Evolutionary conservation across 1,140 invertebrate species (phyloP), one percentile per base, ranked within the genome.

Genomic region (Panagrolaimus sp.): DNA sequence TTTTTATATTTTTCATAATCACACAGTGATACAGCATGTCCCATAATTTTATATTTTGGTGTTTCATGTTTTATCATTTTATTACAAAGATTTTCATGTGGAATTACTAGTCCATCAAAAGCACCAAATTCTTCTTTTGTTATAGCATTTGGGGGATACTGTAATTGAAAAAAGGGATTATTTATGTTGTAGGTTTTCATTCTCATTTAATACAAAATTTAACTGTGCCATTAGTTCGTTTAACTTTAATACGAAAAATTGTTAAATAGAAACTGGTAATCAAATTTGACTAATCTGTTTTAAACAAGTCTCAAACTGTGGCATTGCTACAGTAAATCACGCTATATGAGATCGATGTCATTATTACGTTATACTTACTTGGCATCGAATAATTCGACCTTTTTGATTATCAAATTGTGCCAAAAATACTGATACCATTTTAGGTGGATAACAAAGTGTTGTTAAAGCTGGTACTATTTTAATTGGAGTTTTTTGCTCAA

Each of bases 1-100:
- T 57, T 25, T 27, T 57, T 57, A 57, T 57, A 57, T 27, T 57
- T 57, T 20, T 25, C 51, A 2, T 20, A 25, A 14, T 65, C 69
- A 13, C 83, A 73, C 42, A 82, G 20, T 20, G 20, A 57, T 27
- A 57, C 51, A 1, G 51, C 20, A 13, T 57, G 20, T 9, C 51
- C 66, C 45, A 75, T 67, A 9, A 73, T 61, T 7, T 46, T 57
- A 38, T 75, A 74, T 43, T 75, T 73, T 65, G 75, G 75, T 51
- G 75, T 43, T 43, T 73, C 71, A 70, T 38, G 23, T 53, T 63
- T 63, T 20, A 57, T 57, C 51, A 57, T 57, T 57, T 57, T 57
- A 27, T 57, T 20, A 16, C 51, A 57, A 0, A 57, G n/a, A 27
- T 20, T 57, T 20, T 57, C 27, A 16, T 57, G 11, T 2, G 27